A percentile compares a stretch with the other conserved stretches of the same genome.
These are phyloP conservation scores for Euura lappo DNA, from an alignment of 1,140 invertebrate genomes.

Conservation along the genomic window DNA sequence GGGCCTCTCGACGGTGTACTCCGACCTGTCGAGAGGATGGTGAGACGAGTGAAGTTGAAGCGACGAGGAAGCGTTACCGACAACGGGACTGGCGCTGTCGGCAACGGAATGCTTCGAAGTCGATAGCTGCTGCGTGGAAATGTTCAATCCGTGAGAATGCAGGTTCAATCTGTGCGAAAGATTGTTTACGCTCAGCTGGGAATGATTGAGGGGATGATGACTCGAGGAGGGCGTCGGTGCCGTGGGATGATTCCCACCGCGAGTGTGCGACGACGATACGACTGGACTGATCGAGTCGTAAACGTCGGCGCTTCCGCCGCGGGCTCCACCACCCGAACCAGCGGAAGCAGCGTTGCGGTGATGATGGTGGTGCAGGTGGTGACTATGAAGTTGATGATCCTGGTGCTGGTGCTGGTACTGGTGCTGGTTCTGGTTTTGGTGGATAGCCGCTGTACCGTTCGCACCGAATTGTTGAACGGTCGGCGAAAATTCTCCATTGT, in stretches of 20 bases:
- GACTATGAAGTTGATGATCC: slow-evolving; percentile 23
- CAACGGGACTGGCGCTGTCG: slow-evolving; percentile 61
- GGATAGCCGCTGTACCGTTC: slow-evolving; percentile 8
- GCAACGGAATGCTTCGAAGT: slow-evolving; percentile 74
- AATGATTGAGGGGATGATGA: slow-evolving; percentile 50
- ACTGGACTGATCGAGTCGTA: slow-evolving; percentile 45
- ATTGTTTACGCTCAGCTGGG: slow-evolving; percentile 57
- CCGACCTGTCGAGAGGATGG: slow-evolving; percentile 10
- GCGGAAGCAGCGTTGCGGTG: not conserved
- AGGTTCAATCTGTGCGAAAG: slow-evolving; percentile 50
- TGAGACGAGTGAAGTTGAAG: slow-evolving; percentile 21
- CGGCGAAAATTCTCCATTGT: slow-evolving; percentile 52
- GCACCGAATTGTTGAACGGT: slow-evolving; percentile 11
- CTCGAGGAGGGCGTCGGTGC: slow-evolving; percentile 43
- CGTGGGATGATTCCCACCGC: slow-evolving; percentile 34
- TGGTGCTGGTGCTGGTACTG: slow-evolving; percentile 36
- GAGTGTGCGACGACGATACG: slow-evolving; percentile 33
- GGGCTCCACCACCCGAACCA: slow-evolving; percentile 14
- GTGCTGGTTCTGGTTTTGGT: slow-evolving; percentile 38
- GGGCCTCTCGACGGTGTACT: slow-evolving; percentile 44
- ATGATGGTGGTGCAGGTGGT: slow-evolving; percentile 2
- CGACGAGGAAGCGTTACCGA: slow-evolving; percentile 35
- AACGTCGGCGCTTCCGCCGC: slow-evolving; percentile 44
- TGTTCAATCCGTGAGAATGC: slow-evolving; percentile 68
- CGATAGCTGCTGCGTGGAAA: slow-evolving; percentile 65